Evolutionary conservation across 2,888 invertebrate species (phyloP).

Genomic region (Cephus pygmeus): DNA sequence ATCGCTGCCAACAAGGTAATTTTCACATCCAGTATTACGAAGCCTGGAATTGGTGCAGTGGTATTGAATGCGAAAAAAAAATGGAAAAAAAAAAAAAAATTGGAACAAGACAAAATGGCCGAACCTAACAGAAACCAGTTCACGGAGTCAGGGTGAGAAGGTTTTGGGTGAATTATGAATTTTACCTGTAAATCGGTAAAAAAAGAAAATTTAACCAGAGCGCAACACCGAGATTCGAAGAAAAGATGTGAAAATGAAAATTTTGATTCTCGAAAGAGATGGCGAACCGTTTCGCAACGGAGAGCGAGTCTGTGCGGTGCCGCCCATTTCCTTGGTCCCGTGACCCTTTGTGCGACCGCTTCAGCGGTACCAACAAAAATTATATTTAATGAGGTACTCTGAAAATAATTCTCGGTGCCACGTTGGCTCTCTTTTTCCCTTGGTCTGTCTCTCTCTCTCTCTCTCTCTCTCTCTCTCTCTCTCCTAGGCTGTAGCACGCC

Average conservation of each 20-base stretch:
- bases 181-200: not conserved
- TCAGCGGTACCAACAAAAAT: slow-evolving; percentile 20
- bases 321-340: not conserved
- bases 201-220: not conserved
- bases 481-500: not conserved
- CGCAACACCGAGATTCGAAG: not conserved
- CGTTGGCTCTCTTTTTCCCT: not conserved
- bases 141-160: not conserved
- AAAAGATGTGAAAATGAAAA: slow-evolving; percentile 3
- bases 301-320: not conserved
- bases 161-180: not conserved
- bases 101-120: not conserved
- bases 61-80: not conserved
- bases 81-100: not conserved
- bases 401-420: slow-evolving; percentile 19
- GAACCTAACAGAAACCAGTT: not conserved
- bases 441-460: not conserved
- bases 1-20: not conserved
- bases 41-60: not conserved
- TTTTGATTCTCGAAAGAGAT: slow-evolving; percentile 17
- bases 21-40: not conserved
- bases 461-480: not conserved
- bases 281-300: slow-evolving; percentile 13
- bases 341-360: slow-evolving; percentile 21
- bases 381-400: slow-evolving; percentile 31